Evolutionary conservation across 2,113 vertebrate species (phyloP), one percentile per base, ranked within the genome.

Genomic region (Turdus rufiventris): DNA sequence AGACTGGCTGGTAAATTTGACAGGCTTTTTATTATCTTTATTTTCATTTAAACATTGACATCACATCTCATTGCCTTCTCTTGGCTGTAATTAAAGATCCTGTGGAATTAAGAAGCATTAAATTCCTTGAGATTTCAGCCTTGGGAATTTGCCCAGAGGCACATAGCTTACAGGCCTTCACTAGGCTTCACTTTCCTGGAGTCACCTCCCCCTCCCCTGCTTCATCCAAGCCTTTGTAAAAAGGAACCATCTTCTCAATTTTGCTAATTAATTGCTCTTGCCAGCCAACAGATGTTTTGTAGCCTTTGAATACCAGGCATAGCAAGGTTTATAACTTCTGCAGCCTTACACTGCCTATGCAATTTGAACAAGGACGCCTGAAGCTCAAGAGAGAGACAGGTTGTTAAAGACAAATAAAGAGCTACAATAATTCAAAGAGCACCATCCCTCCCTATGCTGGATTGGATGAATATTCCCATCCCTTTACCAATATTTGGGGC

Each of bases 71-170:
- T 97, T 98, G 97, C 94, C 88, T 97, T 97, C 95, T 95, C 86
- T 91, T 85, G 88, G 54, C 96, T 97, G 95, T 96, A 98, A 98
- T 97, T 97, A 97, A 90, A 96, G 96, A 96, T 97, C 89, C 94
- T 95, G 95, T 96, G 95, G 97, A 97, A 97, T 97, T 97, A 97
- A 97, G 95, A 97, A 91, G 89, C 89, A 95, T 96, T 97, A 98
- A 88, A 97, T 97, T 97, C 96, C 95, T 91, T 93, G 94, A 96
- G 91, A 89, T 96, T 97, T 96, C 89, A 97, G 91, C 93, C 71
- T 95, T 90, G 71, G 96, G 96, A 97, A 96, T 97, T 96, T 97
- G 96, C 97, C 96, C 94, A 93, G 96, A 95, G 97, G 96, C 96
- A 81, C 79, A 87, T 83, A 96, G 87, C 73, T 62, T 54, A 75